phyloP scores from a whole-genome alignment of 2,888 invertebrate species.

The Colostygia pectinataria region DNA sequence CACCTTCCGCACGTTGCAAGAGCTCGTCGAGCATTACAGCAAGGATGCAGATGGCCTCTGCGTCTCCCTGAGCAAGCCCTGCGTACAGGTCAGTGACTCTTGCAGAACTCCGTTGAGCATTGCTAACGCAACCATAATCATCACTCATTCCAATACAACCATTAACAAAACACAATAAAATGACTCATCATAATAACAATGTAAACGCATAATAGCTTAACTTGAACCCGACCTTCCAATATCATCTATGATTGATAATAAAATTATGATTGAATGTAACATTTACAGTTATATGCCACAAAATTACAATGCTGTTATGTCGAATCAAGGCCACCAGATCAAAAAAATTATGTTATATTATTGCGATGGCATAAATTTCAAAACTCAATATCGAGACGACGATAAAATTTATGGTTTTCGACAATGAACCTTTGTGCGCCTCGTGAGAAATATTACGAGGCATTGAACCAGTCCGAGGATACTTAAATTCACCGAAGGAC shows the following conservation, averaged over 20 bases:
- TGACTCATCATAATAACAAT: conserved; percentile 30
- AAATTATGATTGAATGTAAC: conserved; percentile 39
- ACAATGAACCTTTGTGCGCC: conserved; percentile 57
- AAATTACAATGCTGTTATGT: conserved; percentile 39
- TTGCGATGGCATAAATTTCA: conserved; percentile 60
- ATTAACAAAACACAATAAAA: conserved; percentile 28
- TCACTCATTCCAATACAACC: conserved; percentile 21
- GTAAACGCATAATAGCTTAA: conserved; percentile 28
- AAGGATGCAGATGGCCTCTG: conserved; percentile 99
- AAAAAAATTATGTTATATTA: conserved; percentile 48
- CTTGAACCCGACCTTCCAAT: conserved; percentile 44
- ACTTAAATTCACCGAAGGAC: conserved; percentile 65
- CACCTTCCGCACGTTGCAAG: conserved; percentile 98
- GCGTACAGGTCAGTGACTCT: conserved; percentile 89
- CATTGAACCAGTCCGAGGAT: conserved; percentile 54
- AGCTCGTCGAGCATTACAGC: conserved; percentile 98
- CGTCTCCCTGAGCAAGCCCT: conserved; percentile 97
- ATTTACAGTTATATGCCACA: conserved; percentile 38
- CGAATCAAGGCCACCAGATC: conserved; percentile 50
- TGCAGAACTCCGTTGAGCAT: conserved; percentile 16
- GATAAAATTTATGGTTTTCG: conserved; percentile 69
- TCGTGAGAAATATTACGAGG: conserved; percentile 62
- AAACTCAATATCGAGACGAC: conserved; percentile 67
- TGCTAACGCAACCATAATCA: conserved; percentile 21
- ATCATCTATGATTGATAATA: conserved; percentile 38